phyloP scores from a whole-genome alignment of 2,113 vertebrate species.

The Tachysurus fulvidraco region DNA sequence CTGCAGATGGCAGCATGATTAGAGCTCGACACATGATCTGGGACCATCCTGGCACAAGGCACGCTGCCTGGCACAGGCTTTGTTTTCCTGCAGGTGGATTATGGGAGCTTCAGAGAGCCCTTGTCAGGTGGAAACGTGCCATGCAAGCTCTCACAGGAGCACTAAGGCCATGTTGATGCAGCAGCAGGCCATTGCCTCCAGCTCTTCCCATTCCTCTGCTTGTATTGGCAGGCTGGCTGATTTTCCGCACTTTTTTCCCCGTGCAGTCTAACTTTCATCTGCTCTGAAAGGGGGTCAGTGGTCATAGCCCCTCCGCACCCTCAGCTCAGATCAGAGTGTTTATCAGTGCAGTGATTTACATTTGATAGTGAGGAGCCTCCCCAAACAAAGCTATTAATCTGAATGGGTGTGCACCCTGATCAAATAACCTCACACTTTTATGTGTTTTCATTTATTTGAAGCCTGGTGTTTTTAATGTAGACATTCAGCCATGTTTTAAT shows the following conservation, averaged over 20 bases:
- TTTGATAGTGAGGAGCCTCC: slow-evolving; percentile 59
- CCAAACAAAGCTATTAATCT: slow-evolving; percentile 63
- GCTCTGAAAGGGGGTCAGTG: slow-evolving; percentile 65
- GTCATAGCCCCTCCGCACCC: slow-evolving; percentile 64
- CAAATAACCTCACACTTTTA: slow-evolving; percentile 55
- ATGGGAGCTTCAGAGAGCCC: slow-evolving; percentile 60
- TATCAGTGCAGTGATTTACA: slow-evolving; percentile 68
- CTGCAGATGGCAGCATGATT: slow-evolving; percentile 40
- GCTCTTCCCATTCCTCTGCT: slow-evolving; percentile 83
- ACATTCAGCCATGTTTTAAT: slow-evolving; percentile 29
- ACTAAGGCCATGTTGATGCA: slow-evolving; percentile 77
- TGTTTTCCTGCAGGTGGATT: slow-evolving; percentile 70
- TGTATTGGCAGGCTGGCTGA: slow-evolving; percentile 78
- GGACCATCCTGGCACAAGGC: slow-evolving; percentile 34
- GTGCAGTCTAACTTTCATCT: slow-evolving; percentile 78
- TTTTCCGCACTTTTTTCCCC: slow-evolving; percentile 80
- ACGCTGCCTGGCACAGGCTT: slow-evolving; percentile 61
- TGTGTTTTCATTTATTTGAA: slow-evolving; percentile 42
- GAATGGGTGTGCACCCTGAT: slow-evolving; percentile 49
- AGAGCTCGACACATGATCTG: slow-evolving; percentile 34
- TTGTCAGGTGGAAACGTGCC: slow-evolving; percentile 75
- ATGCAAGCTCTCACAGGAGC: slow-evolving; percentile 71
- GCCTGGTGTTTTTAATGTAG: slow-evolving; percentile 5
- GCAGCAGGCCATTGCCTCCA: slow-evolving; percentile 77
- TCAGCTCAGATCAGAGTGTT: slow-evolving; percentile 71